Conservation (phyloP, 2,797 vertebrate genomes). For the Pipistrellus nathusii region DNA sequence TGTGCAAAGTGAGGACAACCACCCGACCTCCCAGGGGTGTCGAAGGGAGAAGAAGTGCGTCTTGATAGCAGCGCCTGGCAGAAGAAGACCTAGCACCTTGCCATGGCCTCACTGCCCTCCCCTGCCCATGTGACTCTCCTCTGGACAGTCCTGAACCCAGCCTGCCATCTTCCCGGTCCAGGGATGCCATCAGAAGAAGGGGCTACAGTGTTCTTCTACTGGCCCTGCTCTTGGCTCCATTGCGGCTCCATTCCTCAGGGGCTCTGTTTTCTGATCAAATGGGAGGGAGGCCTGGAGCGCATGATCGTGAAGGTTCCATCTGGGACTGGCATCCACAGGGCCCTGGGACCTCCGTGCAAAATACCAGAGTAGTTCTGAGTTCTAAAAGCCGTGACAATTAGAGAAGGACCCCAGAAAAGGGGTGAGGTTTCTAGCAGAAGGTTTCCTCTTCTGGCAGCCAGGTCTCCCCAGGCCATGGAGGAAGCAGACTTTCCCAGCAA, state of each 20-base stretch:
- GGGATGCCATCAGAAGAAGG: neutral
- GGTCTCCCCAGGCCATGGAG: neutral
- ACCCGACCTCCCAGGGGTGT: neutral
- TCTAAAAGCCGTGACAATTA: neutral
- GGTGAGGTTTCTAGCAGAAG: neutral
- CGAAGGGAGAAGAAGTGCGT: neutral
- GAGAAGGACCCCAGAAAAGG: neutral
- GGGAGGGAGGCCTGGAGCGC: neutral
- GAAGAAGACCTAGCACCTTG: neutral
- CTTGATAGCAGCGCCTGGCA: neutral
- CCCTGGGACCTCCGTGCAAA: slow-evolving; percentile 27
- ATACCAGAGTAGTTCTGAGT: neutral
- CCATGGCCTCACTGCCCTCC: neutral
- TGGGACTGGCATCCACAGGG: neutral
- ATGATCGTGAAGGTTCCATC: neutral
- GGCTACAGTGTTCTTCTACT: neutral
- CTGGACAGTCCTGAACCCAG: neutral
- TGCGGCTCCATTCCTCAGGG: neutral
- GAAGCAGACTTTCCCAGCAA: neutral
- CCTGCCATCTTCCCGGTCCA: neutral
- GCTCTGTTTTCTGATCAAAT: neutral
- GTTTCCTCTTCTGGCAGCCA: neutral
- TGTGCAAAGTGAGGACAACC: neutral
- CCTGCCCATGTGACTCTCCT: neutral
- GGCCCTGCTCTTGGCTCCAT: neutral